phyloP scores from a whole-genome alignment of 2,888 invertebrate genomes.

The Oxycera nigricornis region DNA sequence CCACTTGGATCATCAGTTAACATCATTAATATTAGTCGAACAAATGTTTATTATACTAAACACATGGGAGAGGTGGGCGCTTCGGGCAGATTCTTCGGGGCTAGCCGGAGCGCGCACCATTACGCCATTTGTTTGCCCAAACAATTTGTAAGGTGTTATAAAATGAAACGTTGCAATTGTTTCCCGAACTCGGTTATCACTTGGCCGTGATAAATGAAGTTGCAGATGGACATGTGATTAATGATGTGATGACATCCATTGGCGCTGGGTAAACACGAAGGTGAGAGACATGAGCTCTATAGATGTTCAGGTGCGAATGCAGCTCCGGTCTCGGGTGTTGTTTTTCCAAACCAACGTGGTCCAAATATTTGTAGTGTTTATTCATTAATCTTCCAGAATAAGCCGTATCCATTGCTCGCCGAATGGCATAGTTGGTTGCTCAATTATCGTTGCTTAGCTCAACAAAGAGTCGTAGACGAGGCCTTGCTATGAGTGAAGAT shows the following conservation, averaged over 20 bases:
- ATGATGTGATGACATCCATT: conserved; percentile 42
- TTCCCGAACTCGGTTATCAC: conserved; percentile 45
- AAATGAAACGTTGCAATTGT: conserved; percentile 29
- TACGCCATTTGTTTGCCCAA: not conserved
- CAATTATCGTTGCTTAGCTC: not conserved
- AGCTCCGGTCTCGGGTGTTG: conserved; percentile 5
- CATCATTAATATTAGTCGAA: conserved; percentile 47
- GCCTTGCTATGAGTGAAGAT: too few species aligned
- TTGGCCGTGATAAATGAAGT: conserved; percentile 42
- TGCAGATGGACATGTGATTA: conserved; percentile 40
- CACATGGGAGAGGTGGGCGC: conserved; percentile 20
- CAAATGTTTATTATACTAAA: conserved; percentile 47
- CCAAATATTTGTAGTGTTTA: conserved; percentile 29
- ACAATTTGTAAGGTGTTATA: conserved; percentile 1
- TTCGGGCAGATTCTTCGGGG: not conserved
- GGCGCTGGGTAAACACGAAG: conserved; percentile 16
- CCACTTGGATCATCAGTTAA: conserved; percentile 44
- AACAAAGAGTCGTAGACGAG: too few species aligned
- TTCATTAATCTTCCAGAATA: conserved; percentile 30
- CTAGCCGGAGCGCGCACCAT: not conserved
- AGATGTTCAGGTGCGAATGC: conserved; percentile 26
- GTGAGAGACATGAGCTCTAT: conserved; percentile 13
- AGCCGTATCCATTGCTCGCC: conserved; percentile 8
- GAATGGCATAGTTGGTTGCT: not conserved
- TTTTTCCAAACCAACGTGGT: not conserved